Base-by-base conservation (phyloP, 1,140 invertebrate species). In the Paralvinella palmiformis region DNA sequence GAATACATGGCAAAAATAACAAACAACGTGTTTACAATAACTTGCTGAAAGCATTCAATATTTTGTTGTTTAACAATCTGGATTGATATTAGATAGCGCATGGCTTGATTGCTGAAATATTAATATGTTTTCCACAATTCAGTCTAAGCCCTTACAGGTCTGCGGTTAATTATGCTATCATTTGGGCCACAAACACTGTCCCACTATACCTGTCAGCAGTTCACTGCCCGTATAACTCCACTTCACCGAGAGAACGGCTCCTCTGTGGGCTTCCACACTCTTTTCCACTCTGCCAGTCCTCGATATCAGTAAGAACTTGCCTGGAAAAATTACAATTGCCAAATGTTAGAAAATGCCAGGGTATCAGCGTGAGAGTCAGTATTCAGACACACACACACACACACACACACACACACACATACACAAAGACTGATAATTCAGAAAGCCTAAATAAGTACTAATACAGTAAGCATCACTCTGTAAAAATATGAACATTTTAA, bases 181-280 rank as follows among this genome's bases (percentile, higher is more conserved):
- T n/a, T n/a, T n/a, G n/a, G n/a, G n/a, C n/a, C n/a, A n/a, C n/a
- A n/a, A n/a, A n/a, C n/a, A n/a, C n/a, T n/a, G n/a, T n/a, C n/a
- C n/a, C n/a, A n/a, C n/a, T n/a, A n/a, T 71, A 89, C 91, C 88
- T 74, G 93, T 96, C 2, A 96, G 81, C 48, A 98, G 84, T 13
- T 91, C 91, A 45, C 91, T 88, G 3, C 92, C 96, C 83, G 98
- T 94, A 62, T 88, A 87, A 80, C 90, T 96, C 96, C 96, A 98
- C 73, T 81, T 71, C 1, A 79, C 79, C 45, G 86, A 84, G 3
- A 94, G 83, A 59, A 91, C 88, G 17, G 94, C 92, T 53, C 86
- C 94, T 79, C 89, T 88, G 77, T 99, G 96, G 48, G 92, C 96
- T 55, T 90, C 89, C 0, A 98, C 87, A 69, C 85, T 90, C 76